phyloP scores from a whole-genome alignment of 92 coral and sea anemone species.

The Blastomussa wellsi region DNA sequence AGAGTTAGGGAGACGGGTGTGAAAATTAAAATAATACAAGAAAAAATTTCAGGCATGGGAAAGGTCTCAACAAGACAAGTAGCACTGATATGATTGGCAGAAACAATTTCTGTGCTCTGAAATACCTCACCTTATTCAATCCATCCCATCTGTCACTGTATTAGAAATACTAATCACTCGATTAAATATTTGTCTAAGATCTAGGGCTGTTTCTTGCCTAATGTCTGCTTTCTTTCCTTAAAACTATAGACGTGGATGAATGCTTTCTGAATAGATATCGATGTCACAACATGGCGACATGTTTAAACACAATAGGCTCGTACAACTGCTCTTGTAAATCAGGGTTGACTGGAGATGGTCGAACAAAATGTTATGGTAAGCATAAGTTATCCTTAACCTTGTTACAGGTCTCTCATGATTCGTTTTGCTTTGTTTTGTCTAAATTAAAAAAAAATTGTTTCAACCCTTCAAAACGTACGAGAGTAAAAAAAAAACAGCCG shows the following conservation, averaged over 20 bases:
- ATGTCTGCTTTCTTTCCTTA: background rate
- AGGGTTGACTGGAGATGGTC: slow-evolving; percentile 20
- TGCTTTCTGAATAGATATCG: slow-evolving; percentile 4
- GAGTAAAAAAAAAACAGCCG: background rate
- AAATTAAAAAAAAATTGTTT: no score
- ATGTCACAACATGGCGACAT: background rate
- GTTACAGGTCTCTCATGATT: background rate
- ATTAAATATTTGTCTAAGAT: background rate
- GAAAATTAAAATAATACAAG: background rate
- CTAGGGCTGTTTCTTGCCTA: background rate
- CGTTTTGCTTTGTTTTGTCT: background rate
- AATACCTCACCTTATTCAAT: background rate
- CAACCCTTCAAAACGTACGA: background rate
- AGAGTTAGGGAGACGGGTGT: background rate
- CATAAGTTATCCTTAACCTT: background rate
- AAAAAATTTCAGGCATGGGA: background rate
- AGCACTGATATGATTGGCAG: no score
- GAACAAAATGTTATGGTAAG: background rate
- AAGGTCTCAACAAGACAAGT: background rate
- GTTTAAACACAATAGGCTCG: slow-evolving; percentile 14
- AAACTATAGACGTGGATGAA: slow-evolving; percentile 6
- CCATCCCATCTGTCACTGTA: no score
- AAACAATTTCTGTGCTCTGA: no score
- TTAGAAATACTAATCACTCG: background rate
- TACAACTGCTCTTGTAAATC: background rate